Percentiles rank a stretch among this genome's conserved stretches.
phyloP scores from a whole-genome alignment of 2,888 invertebrate genomes.

The Mythimna vitellina region DNA sequence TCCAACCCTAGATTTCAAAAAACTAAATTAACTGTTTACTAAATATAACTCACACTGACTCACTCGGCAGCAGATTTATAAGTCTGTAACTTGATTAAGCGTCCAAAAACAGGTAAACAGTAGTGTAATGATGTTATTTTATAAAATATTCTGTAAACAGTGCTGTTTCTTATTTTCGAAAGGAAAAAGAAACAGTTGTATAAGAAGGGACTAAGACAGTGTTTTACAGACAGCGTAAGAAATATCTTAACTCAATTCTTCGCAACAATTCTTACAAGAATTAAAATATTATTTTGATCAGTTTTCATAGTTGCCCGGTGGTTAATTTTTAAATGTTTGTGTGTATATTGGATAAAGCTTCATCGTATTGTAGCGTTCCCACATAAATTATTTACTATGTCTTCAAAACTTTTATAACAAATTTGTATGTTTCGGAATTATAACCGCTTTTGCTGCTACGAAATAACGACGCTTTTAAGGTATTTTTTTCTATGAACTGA shows the following conservation, averaged over 20 bases:
- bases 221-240: neutral
- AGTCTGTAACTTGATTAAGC: neutral
- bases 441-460: neutral
- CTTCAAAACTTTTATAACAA: neutral
- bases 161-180: neutral
- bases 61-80: slow-evolving; percentile 11
- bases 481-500: no score
- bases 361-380: slow-evolving; percentile 26
- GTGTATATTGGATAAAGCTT: neutral
- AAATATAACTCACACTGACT: slow-evolving; percentile 2
- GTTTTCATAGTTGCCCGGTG: neutral
- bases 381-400: neutral
- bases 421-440: neutral
- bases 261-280: neutral
- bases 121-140: neutral
- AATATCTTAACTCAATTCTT: neutral
- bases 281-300: neutral
- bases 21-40: neutral
- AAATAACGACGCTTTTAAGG: neutral
- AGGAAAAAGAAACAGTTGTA: neutral
- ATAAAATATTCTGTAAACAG: neutral
- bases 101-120: slow-evolving; percentile 8
- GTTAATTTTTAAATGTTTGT: neutral
- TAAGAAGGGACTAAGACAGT: neutral
- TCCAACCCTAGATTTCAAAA: slow-evolving; percentile 1